Evolutionary conservation across 2,888 invertebrate genomes (phyloP), one percentile per base, ranked within the genome.

Genomic region (Netelia melanura): DNA sequence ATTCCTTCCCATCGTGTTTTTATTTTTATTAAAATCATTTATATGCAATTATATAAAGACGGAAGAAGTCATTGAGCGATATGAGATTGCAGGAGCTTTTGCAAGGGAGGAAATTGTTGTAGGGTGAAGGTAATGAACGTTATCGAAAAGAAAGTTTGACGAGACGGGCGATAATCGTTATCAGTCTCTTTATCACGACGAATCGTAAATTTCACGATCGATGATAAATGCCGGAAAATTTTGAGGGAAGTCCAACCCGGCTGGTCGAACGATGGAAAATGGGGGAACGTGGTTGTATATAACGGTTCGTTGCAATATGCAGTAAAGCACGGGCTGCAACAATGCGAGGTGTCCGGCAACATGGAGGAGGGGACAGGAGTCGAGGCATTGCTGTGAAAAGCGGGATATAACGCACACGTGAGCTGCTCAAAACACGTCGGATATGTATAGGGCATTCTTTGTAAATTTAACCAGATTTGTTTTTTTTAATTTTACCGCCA

Each of bases 251-350:
- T 3, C 21, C 17, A 17, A 52, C 74, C 21, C 21, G 68, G 38
- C 1, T 64, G 79, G 21, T 83, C 79, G 62, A 83, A 68, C 70
- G 64, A 70, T 79, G 48, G 56, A 75, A 79, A 61, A 30, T 17
- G 25, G 17, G 43, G 17, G 21, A 61, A 30, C 2, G 3, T 10
- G 70, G 44, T 2, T 30, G 30, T 54, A 48, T 71, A 43, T 21
- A 64, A 56, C 25, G 64, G 56, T 30, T 72, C 72, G 77, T 76
- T 72, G 89, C 91, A 91, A 90, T 91, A 90, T 91, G 90, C 90
- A 91, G 92, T 92, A 92, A 92, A 92, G 89, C 90, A 91, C 86
- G 87, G 83, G 83, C 87, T 90, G 91, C 91, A 91, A 92, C 92
- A 93, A 92, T 92, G 91, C 87, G 88, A 86, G 71, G 79, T 85